phyloP scores from a whole-genome alignment of 2,888 invertebrate species.

The Taphrorychus bicolor region DNA sequence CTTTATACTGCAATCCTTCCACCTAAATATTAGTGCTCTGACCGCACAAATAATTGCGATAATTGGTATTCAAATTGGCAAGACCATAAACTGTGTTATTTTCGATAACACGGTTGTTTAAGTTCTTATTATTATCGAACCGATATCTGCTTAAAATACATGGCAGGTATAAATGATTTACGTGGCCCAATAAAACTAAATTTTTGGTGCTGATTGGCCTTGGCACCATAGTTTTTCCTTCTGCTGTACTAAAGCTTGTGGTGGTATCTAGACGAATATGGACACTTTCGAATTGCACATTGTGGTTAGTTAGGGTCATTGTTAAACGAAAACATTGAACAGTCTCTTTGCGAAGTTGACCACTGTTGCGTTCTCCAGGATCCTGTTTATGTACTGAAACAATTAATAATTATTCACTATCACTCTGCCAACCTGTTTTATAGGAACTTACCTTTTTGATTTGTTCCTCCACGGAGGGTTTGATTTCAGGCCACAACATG shows the following conservation, averaged over 20 bases:
- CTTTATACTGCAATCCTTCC: background rate
- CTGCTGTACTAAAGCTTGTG: background rate
- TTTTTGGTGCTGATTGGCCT: background rate
- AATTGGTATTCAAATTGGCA: background rate
- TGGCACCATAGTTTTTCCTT: background rate
- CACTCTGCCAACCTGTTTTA: no score
- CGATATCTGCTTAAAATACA: background rate
- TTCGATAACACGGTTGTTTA: constrained; percentile 1
- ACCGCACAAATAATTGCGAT: background rate
- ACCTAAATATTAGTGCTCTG: no score
- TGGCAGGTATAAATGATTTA: background rate
- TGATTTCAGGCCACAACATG: constrained; percentile 59
- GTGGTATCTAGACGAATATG: background rate
- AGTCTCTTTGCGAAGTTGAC: constrained; percentile 55
- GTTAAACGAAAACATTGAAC: constrained; percentile 50
- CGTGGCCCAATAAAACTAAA: background rate
- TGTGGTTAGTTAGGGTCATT: background rate
- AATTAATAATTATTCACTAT: no score
- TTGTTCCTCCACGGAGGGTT: constrained; percentile 54
- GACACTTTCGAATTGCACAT: background rate
- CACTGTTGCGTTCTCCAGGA: constrained; percentile 54
- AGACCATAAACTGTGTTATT: background rate
- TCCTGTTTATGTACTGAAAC: constrained; percentile 56
- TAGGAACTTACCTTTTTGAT: constrained; percentile 56
- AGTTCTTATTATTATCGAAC: background rate